Conservation (phyloP, 2,888 invertebrate species). For the Melanchra persicariae region DNA sequence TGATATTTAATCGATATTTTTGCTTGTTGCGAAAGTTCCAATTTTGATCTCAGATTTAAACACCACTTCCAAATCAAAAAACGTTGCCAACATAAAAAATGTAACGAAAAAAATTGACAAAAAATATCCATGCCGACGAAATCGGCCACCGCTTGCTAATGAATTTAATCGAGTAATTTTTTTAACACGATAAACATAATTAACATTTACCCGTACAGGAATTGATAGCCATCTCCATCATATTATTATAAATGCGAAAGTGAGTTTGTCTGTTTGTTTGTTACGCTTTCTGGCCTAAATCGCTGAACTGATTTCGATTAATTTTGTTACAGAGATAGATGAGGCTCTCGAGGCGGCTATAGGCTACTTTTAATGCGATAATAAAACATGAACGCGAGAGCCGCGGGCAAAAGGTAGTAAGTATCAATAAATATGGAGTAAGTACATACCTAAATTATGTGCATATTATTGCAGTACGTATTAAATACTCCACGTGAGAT, state of each 20-base stretch:
- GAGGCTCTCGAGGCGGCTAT: neutral
- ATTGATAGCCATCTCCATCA: neutral
- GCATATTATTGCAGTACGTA: slow-evolving; percentile 41
- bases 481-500: slow-evolving; percentile 42
- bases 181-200: slow-evolving; percentile 21
- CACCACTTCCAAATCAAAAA: too few species aligned
- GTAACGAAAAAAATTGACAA: too few species aligned
- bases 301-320: neutral
- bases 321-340: neutral
- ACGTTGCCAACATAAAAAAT: too few species aligned
- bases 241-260: neutral
- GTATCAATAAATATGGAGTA: slow-evolving; percentile 24
- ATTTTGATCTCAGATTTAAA: too few species aligned
- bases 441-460: slow-evolving; percentile 4
- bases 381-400: neutral
- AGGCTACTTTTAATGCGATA: too few species aligned
- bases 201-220: slow-evolving; percentile 43
- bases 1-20: too few species aligned
- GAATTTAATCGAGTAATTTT: slow-evolving; percentile 8
- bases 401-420: neutral
- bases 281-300: neutral
- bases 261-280: neutral
- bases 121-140: neutral
- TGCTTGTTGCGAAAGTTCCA: too few species aligned
- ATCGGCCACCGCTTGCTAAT: neutral